Conservation (phyloP, 2,113 vertebrate genomes). For the Chloropsis hardwickii region DNA sequence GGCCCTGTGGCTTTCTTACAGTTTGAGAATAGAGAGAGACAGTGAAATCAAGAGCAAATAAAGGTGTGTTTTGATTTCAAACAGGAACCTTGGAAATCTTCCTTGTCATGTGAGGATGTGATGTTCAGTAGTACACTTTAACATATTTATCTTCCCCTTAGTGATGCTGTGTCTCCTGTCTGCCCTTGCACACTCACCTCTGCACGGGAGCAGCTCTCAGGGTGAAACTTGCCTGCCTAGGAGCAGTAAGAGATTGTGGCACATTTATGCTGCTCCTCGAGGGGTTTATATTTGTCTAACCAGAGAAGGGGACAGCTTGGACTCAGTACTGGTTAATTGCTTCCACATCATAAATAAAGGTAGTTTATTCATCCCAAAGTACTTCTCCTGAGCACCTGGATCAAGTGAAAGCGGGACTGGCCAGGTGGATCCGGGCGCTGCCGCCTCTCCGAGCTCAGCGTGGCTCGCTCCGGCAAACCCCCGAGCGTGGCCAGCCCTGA, state of each 20-base stretch:
- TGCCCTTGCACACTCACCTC: neutral
- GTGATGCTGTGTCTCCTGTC: neutral
- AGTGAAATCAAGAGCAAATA: neutral
- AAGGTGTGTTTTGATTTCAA: neutral
- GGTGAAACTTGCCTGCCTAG: neutral
- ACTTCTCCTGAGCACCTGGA: neutral
- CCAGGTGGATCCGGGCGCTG: fast-evolving
- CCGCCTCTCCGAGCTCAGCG: neutral
- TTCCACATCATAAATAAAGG: neutral
- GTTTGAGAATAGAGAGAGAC: neutral
- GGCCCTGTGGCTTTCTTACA: neutral
- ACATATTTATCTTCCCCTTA: neutral
- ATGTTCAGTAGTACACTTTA: neutral
- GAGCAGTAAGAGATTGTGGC: neutral
- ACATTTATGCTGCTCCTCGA: neutral
- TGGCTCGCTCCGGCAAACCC: neutral
- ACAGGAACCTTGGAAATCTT: neutral
- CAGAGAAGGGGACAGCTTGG: neutral
- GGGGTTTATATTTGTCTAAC: neutral
- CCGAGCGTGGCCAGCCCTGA: neutral
- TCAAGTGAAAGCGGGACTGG: neutral
- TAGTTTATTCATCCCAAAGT: fast-evolving
- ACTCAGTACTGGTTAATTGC: neutral
- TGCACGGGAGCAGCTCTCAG: neutral
- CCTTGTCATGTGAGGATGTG: neutral